Evolutionary conservation across 2,113 vertebrate genomes (phyloP), one percentile per base, ranked within the genome.

Genomic region (Perca fluviatilis): DNA sequence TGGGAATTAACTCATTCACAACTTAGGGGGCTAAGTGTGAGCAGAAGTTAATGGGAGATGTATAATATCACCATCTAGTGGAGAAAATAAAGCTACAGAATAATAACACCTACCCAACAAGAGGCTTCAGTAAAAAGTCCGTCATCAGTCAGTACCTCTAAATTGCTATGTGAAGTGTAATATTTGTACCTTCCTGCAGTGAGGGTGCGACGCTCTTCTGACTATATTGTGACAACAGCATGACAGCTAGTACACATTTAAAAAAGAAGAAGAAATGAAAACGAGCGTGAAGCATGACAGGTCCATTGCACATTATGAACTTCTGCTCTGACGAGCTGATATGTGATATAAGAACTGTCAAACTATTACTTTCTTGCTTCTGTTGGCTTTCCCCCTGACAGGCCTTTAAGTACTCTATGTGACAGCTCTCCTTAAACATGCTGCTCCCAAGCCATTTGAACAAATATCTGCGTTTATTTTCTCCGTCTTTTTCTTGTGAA

Each of bases 41-140:
- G 33, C 11, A 13, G 46, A 47, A 61, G 19, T 23, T 46, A 56
- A 25, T 21, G 16, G 67, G 18, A 46, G 49, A 27, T 66, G 33
- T 61, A 4, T 53, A 54, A 63, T n/a, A 60, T 21, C 33, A 1
- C 88, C 92, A 88, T 81, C 92, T 92, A 86, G 86, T 90, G 91
- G 88, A 21, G 1, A 5, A 46, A 82, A 25, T 33, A 18, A 21
- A 64, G 18, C 74, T 53, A 47, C 7, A 74, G 25, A 27, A 40
- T 67, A 33, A 19, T 23, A 69, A 5, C 72, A 36, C 23, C 11
- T 33, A 13, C 36, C 14, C 40, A 33, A 15, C 25, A 40, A 13
- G 49, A 36, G n/a, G 43, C 43, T 67, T 11, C 21, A 18, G 19
- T 10, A 71, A 27, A 23, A 36, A 49, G 16, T 23, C 9, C 60